A percentile compares a stretch with the other conserved stretches of the same genome.
These are phyloP conservation scores for Chelonus formosanus DNA, from an alignment of 2,888 invertebrate genomes.

Conservation along the genomic window DNA sequence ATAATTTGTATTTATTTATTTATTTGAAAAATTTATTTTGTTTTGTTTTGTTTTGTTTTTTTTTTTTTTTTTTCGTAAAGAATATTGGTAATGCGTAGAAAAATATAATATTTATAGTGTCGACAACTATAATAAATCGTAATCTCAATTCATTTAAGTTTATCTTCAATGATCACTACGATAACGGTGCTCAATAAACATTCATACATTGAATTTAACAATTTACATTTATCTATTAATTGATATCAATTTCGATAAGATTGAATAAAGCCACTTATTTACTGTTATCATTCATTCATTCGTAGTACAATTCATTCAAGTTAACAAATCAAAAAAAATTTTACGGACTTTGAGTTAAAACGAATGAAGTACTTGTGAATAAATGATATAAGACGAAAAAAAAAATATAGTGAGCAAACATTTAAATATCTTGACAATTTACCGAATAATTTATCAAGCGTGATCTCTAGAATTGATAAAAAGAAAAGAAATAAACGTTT, in stretches of 20 bases:
- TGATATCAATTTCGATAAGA: no score
- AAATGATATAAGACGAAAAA: neutral
- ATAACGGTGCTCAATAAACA: conserved; percentile 7
- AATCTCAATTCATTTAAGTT: conserved; percentile 47
- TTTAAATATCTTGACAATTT: no score
- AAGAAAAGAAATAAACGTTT: no score
- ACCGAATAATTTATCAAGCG: conserved; percentile 9
- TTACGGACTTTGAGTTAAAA: no score
- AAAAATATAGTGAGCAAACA: conserved; percentile 1
- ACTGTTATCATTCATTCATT: no score
- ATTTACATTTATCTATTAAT: no score
- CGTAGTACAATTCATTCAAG: no score
- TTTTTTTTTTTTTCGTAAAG: conserved; percentile 15
- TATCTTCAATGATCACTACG: conserved; percentile 25
- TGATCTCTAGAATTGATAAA: conserved; percentile 11
- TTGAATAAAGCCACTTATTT: no score
- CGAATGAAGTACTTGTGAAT: no score
- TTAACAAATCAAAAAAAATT: no score
- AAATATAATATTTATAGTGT: conserved; percentile 1
- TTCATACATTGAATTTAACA: neutral
- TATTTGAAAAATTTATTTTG: no score
- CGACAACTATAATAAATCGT: conserved; percentile 32
- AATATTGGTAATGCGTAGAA: conserved; percentile 15
- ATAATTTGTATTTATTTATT: no score
- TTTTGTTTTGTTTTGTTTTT: neutral